Evolutionary conservation across 2,888 invertebrate species (phyloP).

Genomic region (Athripsodes cinereus): DNA sequence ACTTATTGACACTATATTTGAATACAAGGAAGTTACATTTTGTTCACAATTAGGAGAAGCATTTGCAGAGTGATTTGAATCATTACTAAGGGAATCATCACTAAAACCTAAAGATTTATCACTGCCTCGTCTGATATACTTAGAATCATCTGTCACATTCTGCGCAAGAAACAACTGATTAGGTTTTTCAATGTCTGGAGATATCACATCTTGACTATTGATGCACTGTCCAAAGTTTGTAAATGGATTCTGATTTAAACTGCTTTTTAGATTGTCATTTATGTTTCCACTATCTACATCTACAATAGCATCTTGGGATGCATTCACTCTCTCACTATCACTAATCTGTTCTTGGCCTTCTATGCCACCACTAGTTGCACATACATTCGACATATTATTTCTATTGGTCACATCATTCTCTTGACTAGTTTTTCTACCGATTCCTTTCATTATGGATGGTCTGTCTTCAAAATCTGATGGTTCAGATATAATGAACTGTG

Average conservation of each 20-base stretch:
- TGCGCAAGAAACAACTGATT: conserved; percentile 26
- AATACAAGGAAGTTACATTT: conserved; percentile 45
- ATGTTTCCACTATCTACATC: background rate
- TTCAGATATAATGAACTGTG: conserved; percentile 66
- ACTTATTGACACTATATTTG: conserved; percentile 51
- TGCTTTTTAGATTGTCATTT: background rate
- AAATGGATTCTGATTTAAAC: conserved; percentile 17
- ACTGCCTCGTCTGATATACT: conserved; percentile 57
- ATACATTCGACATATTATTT: conserved; percentile 20
- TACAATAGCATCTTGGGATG: background rate
- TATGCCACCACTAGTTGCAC: background rate
- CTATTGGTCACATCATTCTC: conserved; percentile 45
- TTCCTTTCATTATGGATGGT: conserved; percentile 77
- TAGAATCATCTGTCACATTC: conserved; percentile 35
- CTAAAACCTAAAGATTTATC: conserved; percentile 66
- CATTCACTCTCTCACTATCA: conserved; percentile 10
- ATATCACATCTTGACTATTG: conserved; percentile 15
- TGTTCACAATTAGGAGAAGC: conserved; percentile 52
- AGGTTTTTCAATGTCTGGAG: conserved; percentile 23
- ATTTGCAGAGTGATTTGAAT: conserved; percentile 45
- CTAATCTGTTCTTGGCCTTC: background rate
- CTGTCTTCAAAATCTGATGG: conserved; percentile 62
- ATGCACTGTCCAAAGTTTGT: conserved; percentile 13
- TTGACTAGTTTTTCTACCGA: conserved; percentile 63
- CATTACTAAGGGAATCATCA: conserved; percentile 68